Base-by-base conservation (phyloP, 2,113 vertebrate genomes). In the Heptranchias perlo region DNA sequence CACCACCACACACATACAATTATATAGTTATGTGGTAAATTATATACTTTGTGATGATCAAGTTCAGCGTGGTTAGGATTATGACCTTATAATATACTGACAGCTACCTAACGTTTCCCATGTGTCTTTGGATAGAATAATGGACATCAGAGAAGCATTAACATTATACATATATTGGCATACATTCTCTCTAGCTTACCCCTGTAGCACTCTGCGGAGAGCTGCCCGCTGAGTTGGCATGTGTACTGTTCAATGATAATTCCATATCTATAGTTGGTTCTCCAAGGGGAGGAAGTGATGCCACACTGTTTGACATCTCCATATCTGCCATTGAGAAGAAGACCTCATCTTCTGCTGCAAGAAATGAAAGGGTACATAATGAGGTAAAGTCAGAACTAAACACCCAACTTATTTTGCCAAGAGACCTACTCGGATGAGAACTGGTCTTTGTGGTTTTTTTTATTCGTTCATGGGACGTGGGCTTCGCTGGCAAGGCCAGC, bases 261-360 rank as follows among this genome's bases (percentile, higher is more conserved):
- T 99, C 99, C 96, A 99, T 98, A 97, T 99, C 99, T 97, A 99
- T 98, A 6, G 98, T 98, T 96, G 99, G 99, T 94, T 99, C 99
- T 95, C 99, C 99, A 84, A 99, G 98, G 76, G 99, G 99, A 87
- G 99, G 99, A 87, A 99, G 98, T 39, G 99, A 99, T 0, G 99
- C 99, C 95, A 99, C 98, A 96, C 99, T 99, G 96, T 99, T 99
- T 78, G 99, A 99, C 98, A 99, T 99, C 96, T 99, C 99, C 99
- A 99, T 99, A 97, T 99, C 99, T 76, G 99, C 99, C 99, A 99
- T 99, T 82, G 99, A 99, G 97, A 99, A 99, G 98, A 99, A 99
- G 96, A 99, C 99, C 97, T 99, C 99, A 97, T 99, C 99, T 98
- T 98, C 97, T 98, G 96, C 49, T 96, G 95, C 93, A 69, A 97